Percentiles rank a stretch among this genome's conserved stretches.
phyloP scores from a whole-genome alignment of 2,797 vertebrate species.

The Chelmon rostratus region DNA sequence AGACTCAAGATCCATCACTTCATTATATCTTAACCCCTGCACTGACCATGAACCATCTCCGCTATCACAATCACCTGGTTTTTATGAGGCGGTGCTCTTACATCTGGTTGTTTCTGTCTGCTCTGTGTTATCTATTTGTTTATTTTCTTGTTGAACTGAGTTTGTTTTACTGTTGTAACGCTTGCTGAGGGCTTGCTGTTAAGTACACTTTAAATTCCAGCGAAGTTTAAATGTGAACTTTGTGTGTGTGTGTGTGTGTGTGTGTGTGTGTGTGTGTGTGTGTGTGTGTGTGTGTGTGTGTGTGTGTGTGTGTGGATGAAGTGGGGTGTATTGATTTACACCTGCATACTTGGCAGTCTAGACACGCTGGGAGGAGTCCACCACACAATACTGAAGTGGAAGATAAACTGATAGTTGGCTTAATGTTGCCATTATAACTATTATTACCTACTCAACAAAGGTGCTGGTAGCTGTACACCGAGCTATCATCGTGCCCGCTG shows the following conservation, averaged over 20 bases:
- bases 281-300: neutral
- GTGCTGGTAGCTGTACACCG: slow-evolving; percentile 34
- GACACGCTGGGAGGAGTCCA: slow-evolving; percentile 55
- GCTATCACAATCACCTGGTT: slow-evolving; percentile 27
- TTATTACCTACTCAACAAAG: slow-evolving; percentile 51
- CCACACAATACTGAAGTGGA: slow-evolving; percentile 38
- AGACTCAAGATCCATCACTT: slow-evolving; percentile 52
- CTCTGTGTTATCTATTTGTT: slow-evolving; percentile 33
- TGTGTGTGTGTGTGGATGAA: slow-evolving; percentile 1
- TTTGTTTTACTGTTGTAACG: slow-evolving; percentile 50
- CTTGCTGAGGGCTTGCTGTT: slow-evolving; percentile 1
- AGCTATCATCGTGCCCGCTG: neutral
- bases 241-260: neutral
- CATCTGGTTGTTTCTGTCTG: neutral
- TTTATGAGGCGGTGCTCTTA: slow-evolving; percentile 24
- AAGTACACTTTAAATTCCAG: slow-evolving; percentile 43
- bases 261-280: neutral
- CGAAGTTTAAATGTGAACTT: slow-evolving; percentile 52
- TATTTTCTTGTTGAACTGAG: slow-evolving; percentile 33
- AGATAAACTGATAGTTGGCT: slow-evolving; percentile 50
- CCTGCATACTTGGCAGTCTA: slow-evolving; percentile 76
- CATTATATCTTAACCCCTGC: slow-evolving; percentile 26
- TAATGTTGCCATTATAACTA: slow-evolving; percentile 48
- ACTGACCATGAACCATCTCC: slow-evolving; percentile 41
- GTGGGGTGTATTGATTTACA: slow-evolving; percentile 71